A percentile compares a stretch with the other conserved stretches of the same genome.
Evolutionary conservation across 2,888 invertebrate genomes (phyloP).

Genomic region (Tenthredo notha): DNA sequence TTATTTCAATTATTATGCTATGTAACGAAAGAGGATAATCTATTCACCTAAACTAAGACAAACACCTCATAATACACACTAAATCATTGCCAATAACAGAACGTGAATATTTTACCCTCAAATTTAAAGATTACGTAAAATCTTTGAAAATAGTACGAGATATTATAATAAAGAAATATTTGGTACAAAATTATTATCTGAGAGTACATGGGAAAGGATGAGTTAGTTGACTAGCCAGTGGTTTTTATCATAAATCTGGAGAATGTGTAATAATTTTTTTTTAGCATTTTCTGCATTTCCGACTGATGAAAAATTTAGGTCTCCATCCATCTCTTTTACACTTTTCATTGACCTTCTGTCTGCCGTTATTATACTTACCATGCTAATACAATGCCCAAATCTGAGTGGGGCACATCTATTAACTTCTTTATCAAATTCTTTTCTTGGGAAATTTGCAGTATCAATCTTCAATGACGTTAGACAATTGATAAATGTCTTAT

Average conservation of each 20-base stretch:
- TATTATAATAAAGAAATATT: background rate
- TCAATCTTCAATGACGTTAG: conserved; percentile 67
- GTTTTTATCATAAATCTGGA: conserved; percentile 67
- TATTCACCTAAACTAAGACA: background rate
- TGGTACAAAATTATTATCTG: background rate
- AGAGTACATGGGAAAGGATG: background rate
- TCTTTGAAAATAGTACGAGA: background rate
- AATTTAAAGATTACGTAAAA: background rate
- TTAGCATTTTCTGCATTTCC: conserved; percentile 67
- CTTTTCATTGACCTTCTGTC: conserved; percentile 63
- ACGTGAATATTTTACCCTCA: background rate
- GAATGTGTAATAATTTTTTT: conserved; percentile 69
- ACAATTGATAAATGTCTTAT: conserved; percentile 68
- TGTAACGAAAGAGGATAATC: background rate
- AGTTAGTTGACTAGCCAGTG: conserved; percentile 69
- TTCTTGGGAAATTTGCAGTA: conserved; percentile 59
- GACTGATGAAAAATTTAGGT: conserved; percentile 64
- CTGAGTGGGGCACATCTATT: conserved; percentile 68
- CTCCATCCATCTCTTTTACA: conserved; percentile 66
- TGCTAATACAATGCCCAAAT: conserved; percentile 73
- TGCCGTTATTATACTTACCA: conserved; percentile 75
- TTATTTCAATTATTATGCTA: background rate
- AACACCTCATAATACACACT: background rate
- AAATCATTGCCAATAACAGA: background rate
- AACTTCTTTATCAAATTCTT: conserved; percentile 65